Conservation (phyloP, 2,888 invertebrate genomes). For the Bombyx huttoni region DNA sequence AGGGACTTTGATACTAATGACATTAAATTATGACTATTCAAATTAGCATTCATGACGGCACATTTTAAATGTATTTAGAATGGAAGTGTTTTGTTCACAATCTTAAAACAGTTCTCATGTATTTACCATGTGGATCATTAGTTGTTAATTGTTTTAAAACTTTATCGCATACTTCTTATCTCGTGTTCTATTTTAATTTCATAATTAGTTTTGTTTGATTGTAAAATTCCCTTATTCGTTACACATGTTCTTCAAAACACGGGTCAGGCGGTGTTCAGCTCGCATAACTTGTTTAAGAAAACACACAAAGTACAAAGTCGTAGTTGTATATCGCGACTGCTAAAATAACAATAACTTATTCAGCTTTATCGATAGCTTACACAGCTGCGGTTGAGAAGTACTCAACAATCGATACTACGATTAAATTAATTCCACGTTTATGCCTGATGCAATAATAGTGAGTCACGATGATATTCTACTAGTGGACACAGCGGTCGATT, state of each 20-base stretch:
- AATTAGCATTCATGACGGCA: neutral
- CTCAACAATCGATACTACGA: slow-evolving; percentile 25
- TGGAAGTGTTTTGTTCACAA: neutral
- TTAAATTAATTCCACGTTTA: slow-evolving; percentile 38
- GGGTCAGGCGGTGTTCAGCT: no score
- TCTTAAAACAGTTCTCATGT: neutral
- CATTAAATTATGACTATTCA: neutral
- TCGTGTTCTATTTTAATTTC: slow-evolving; percentile 2
- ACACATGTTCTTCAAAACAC: no score
- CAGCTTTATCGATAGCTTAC: slow-evolving; percentile 46
- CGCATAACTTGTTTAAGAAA: slow-evolving; percentile 3
- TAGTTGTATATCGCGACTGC: slow-evolving; percentile 13
- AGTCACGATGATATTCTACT: slow-evolving; percentile 12
- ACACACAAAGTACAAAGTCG: slow-evolving; percentile 5
- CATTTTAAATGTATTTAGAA: neutral
- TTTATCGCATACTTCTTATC: slow-evolving; percentile 10
- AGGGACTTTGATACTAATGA: neutral
- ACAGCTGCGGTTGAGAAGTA: slow-evolving; percentile 35
- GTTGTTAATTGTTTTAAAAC: neutral
- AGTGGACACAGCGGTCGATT: slow-evolving; percentile 10
- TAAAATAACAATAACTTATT: slow-evolving; percentile 44
- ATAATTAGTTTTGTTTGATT: neutral
- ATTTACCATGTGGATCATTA: neutral
- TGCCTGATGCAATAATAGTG: slow-evolving; percentile 32
- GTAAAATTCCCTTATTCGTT: no score